These are phyloP conservation scores for Lycocerus yunnanus DNA, from an alignment of 2,888 invertebrate species.

Conservation along the genomic window DNA sequence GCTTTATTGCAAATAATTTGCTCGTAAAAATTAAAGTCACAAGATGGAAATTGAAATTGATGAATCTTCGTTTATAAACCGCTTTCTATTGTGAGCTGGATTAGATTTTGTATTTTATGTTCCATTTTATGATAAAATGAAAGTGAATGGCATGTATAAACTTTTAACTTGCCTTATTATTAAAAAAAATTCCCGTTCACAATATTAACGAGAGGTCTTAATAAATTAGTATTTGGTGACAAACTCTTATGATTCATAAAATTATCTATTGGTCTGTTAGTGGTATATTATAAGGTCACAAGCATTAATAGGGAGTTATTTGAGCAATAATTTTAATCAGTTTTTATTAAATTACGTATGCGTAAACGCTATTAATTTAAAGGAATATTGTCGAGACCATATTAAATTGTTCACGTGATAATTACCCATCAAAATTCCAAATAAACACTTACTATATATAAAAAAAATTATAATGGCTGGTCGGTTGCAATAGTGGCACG, in stretches of 20 bases:
- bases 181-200: background rate
- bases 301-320: background rate
- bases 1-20: background rate
- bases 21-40: background rate
- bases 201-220: background rate
- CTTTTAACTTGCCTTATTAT: background rate
- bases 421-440: background rate
- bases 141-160: background rate
- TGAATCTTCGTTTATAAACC: background rate
- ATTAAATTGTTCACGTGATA: background rate
- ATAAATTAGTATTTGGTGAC: background rate
- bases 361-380: background rate
- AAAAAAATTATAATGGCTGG: no score
- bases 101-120: background rate
- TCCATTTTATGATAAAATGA: background rate
- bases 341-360: slow-evolving; percentile 5
- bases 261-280: background rate
- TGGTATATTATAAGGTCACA: background rate
- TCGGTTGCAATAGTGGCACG: no score
- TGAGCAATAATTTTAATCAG: background rate
- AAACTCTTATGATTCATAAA: background rate
- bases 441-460: no score
- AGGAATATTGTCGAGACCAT: background rate
- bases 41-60: background rate
- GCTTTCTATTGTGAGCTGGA: background rate